A percentile compares a stretch with the other conserved stretches of the same genome.
Conservation (phyloP, 2,113 vertebrate genomes). For the Notechis scutatus region DNA sequence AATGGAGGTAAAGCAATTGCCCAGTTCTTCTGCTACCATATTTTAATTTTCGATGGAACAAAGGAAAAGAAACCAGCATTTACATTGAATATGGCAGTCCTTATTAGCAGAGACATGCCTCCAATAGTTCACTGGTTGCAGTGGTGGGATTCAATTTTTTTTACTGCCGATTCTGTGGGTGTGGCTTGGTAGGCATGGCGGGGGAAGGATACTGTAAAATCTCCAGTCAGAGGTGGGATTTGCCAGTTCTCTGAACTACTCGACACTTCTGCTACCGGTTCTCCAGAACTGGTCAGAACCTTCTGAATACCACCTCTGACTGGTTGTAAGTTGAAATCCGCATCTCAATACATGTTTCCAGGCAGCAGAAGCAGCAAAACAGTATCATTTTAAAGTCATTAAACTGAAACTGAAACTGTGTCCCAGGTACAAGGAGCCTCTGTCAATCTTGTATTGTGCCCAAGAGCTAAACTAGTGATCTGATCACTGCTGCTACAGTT, state of each 20-base stretch:
- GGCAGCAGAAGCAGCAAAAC: background rate
- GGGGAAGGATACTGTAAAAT: too few species aligned
- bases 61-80: background rate
- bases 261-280: too few species aligned
- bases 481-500: slow-evolving; percentile 37
- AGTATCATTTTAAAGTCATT: background rate
- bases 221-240: too few species aligned
- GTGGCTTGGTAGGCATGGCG: too few species aligned
- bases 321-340: background rate
- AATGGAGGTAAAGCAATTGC: background rate
- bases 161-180: too few species aligned
- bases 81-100: background rate
- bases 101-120: background rate
- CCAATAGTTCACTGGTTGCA: background rate
- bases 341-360: background rate
- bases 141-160: too few species aligned
- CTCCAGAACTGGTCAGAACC: too few species aligned
- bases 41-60: background rate
- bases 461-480: slow-evolving; percentile 10
- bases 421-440: background rate
- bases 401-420: background rate
- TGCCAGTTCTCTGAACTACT: too few species aligned
- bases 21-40: background rate
- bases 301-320: too few species aligned
- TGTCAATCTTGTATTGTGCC: background rate